A percentile compares a stretch with the other conserved stretches of the same genome.
phyloP scores from a whole-genome alignment of 2,888 invertebrate genomes.

The Herminia tarsipennalis region DNA sequence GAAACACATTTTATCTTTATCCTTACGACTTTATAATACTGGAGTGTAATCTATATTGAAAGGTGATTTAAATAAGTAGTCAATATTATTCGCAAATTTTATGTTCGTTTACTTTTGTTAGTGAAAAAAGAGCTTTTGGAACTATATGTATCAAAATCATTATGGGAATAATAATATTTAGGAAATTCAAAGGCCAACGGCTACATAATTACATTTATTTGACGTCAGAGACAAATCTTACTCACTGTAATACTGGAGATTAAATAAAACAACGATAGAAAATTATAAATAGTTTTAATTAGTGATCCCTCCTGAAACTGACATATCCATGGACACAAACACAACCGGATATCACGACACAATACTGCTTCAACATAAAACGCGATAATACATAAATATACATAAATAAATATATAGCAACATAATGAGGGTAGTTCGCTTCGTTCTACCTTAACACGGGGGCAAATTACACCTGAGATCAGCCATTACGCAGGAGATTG shows the following conservation, averaged over 20 bases:
- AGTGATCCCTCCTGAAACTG: slow-evolving; percentile 62
- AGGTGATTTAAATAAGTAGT: too few species aligned
- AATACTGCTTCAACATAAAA: slow-evolving; percentile 3
- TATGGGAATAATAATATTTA: background rate
- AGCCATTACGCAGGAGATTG: too few species aligned
- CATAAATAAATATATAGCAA: background rate
- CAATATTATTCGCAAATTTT: too few species aligned
- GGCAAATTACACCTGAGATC: too few species aligned
- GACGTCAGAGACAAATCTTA: too few species aligned
- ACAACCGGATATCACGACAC: slow-evolving; percentile 28
- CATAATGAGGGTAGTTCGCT: background rate
- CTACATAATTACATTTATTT: too few species aligned
- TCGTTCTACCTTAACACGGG: background rate
- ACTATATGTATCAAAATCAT: background rate
- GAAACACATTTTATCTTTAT: too few species aligned
- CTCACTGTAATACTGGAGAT: slow-evolving; percentile 17
- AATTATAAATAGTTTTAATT: slow-evolving; percentile 78
- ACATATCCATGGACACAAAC: slow-evolving; percentile 22
- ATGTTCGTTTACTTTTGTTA: too few species aligned
- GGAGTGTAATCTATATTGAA: too few species aligned
- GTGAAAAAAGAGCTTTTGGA: background rate
- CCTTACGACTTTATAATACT: too few species aligned
- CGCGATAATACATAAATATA: background rate
- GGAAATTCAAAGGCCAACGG: too few species aligned
- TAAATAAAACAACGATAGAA: slow-evolving; percentile 66